phyloP scores from a whole-genome alignment of 2,797 vertebrate genomes.

The Spizella passerina region DNA sequence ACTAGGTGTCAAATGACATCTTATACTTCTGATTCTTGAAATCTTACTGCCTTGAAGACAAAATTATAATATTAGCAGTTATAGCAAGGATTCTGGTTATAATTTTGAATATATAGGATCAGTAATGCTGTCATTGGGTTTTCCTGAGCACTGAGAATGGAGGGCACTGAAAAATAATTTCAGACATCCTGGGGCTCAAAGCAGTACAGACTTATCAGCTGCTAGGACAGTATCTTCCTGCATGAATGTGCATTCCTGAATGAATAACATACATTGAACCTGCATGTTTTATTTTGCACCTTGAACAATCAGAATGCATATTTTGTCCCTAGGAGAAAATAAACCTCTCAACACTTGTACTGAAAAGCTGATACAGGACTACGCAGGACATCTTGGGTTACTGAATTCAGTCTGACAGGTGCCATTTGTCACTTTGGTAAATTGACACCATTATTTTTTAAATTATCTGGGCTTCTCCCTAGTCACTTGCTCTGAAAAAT shows the following conservation, averaged over 20 bases:
- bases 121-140: neutral
- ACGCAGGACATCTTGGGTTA: neutral
- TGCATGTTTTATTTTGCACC: neutral
- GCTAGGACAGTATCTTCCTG: neutral
- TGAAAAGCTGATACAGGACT: neutral
- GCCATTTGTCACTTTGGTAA: neutral
- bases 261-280: neutral
- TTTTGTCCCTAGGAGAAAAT: neutral
- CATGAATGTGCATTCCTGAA: neutral
- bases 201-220: neutral
- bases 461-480: neutral
- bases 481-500: neutral
- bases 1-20: neutral
- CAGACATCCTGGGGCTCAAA: neutral
- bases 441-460: neutral
- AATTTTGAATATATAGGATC: neutral
- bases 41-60: neutral
- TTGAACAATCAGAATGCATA: neutral
- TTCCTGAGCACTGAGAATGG: neutral
- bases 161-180: neutral
- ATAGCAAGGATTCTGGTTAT: neutral
- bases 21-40: neutral
- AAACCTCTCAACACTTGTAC: neutral
- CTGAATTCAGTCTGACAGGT: neutral
- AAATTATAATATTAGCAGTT: neutral